Percentiles rank a stretch among this genome's conserved stretches.
phyloP scores from a whole-genome alignment of 2,113 vertebrate genomes.

The Myrmecophaga tridactyla region DNA sequence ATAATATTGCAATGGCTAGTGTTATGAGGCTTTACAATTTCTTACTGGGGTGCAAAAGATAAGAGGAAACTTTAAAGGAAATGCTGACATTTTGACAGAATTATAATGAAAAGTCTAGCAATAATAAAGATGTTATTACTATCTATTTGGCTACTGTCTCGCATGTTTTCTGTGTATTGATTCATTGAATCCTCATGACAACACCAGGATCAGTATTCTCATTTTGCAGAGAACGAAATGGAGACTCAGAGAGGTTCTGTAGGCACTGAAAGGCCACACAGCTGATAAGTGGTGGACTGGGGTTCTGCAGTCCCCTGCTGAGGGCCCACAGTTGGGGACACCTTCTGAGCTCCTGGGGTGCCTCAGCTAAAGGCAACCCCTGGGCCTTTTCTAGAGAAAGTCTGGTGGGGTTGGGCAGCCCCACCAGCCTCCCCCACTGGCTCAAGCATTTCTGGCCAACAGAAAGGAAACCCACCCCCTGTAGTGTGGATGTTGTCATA shows the following conservation, averaged over 20 bases:
- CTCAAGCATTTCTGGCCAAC: background rate
- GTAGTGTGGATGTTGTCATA: slow-evolving; percentile 6
- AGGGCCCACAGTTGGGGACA: background rate
- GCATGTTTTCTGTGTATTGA: background rate
- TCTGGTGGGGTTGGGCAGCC: background rate
- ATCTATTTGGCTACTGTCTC: background rate
- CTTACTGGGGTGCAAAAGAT: background rate
- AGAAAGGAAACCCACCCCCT: background rate
- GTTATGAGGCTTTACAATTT: background rate
- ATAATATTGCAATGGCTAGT: background rate
- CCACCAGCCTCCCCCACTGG: background rate
- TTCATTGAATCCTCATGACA: background rate
- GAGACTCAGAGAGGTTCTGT: background rate
- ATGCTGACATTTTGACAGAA: background rate
- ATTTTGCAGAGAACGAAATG: background rate
- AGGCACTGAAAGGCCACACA: background rate
- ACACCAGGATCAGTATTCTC: background rate
- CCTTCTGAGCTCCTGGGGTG: background rate
- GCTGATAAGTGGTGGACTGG: background rate
- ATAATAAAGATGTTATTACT: background rate
- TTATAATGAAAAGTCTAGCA: background rate
- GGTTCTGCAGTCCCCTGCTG: background rate
- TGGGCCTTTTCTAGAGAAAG: background rate
- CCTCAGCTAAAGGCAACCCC: background rate
- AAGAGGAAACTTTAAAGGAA: background rate